phyloP scores from a whole-genome alignment of 2,888 invertebrate genomes.

The Thera obeliscata region DNA sequence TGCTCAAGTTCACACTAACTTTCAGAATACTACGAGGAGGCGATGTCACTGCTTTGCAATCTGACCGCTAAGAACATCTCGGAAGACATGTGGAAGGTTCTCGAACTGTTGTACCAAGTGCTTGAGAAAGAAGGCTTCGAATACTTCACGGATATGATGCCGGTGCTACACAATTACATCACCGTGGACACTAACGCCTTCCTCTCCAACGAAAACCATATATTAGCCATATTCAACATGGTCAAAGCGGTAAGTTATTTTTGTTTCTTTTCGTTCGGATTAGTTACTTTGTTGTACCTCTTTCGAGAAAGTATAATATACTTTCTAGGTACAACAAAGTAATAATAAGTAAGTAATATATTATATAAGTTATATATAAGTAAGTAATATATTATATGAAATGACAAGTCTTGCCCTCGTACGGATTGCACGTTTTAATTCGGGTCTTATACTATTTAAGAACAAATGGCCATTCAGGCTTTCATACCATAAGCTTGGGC shows the following conservation, averaged over 20 bases:
- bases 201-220: slow-evolving; percentile 93
- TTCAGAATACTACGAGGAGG: slow-evolving; percentile 98
- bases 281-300: too few species aligned
- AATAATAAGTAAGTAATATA: too few species aligned
- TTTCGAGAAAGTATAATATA: too few species aligned
- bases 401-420: too few species aligned
- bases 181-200: slow-evolving; percentile 98
- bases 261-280: neutral
- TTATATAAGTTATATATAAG: too few species aligned
- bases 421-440: too few species aligned
- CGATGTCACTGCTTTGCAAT: slow-evolving; percentile 95
- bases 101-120: slow-evolving; percentile 93
- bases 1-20: slow-evolving; percentile 28
- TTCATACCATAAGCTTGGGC: too few species aligned
- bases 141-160: slow-evolving; percentile 99
- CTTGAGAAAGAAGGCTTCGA: slow-evolving; percentile 98
- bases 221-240: slow-evolving; percentile 97
- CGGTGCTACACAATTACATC: slow-evolving; percentile 98
- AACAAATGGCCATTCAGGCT: too few species aligned
- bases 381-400: too few species aligned
- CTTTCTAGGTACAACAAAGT: too few species aligned
- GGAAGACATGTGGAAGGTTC: slow-evolving; percentile 97
- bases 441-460: too few species aligned
- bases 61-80: slow-evolving; percentile 95
- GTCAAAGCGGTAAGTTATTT: slow-evolving; percentile 89